Conservation (phyloP, 37 sponge, comb jelly and placozoan genomes). For the Oopsacas minuta region DNA sequence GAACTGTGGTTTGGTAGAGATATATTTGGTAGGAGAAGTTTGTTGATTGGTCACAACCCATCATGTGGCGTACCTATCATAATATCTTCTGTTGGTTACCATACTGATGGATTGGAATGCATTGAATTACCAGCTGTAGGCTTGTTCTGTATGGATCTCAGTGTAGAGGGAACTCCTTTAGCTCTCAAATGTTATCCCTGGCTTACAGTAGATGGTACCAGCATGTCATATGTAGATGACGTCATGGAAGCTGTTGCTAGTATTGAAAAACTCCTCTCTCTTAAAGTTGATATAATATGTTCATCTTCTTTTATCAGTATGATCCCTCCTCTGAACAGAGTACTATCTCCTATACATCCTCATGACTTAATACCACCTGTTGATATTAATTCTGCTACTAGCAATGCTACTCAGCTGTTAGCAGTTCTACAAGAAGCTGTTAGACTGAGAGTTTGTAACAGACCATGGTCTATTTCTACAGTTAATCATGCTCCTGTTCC, state of each 20-base stretch:
- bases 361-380: not conserved
- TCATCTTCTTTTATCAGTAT: not conserved
- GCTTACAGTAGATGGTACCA: constrained; percentile 40
- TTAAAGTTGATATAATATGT: not conserved
- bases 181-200: constrained; percentile 43
- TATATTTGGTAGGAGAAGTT: constrained; percentile 81
- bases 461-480: not conserved
- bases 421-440: constrained; percentile 44
- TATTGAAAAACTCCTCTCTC: not conserved
- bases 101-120: constrained; percentile 16
- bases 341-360: not conserved
- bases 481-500: not conserved
- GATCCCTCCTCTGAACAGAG: not conserved
- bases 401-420: constrained; percentile 25
- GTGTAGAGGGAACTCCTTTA: not conserved
- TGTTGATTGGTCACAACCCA: constrained; percentile 52
- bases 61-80: constrained; percentile 24
- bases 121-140: constrained; percentile 60
- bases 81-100: constrained; percentile 55
- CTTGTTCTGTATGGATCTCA: constrained; percentile 19
- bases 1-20: constrained; percentile 94
- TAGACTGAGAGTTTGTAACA: constrained; percentile 21
- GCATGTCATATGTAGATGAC: not conserved
- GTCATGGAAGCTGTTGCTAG: not conserved
- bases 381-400: not conserved